Evolutionary conservation across 2,888 invertebrate genomes (phyloP), one percentile per base, ranked within the genome.

Genomic region (Diarsia mendica): DNA sequence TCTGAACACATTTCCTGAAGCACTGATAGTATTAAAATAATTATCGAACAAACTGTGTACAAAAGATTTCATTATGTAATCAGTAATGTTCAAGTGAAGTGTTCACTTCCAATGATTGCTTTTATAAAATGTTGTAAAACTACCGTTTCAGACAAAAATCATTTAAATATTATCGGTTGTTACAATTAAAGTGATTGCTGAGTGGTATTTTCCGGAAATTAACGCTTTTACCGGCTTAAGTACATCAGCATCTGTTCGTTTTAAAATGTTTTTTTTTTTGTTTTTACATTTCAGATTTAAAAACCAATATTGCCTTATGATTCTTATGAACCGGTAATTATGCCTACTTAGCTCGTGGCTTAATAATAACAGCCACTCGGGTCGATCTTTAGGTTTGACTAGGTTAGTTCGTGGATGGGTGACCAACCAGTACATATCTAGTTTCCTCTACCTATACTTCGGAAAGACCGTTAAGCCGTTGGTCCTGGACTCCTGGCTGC

Each of bases 31-130:
- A 55, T 44, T 71, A 75, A 53, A 55, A 23, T n/a, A 44, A 13
- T 0, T 60, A 39, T 61, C n/a, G 1, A 75, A 49, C 1, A 51
- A 75, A 75, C 18, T 74, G 49, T 39, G 44, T 28, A 49, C 20
- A 28, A 49, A 60, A 74, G 33, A 15, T 44, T 60, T 74, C 1
- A 44, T 61, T 75, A 28, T 13, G 9, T 44, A 60, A 60, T 48
- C 28, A 75, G 15, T 60, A 8, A 39, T 44, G 51, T 49, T 51
- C 44, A 46, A 23, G 23, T 13, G 55, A 23, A 23, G 53, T 11
- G 23, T 74, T 46, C 48, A 44, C 13, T 44, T 39, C 15, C 23
- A 76, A 28, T 6, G 28, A 58, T 48, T 48, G 28, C 3, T 77
- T 44, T 76, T n/a, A 53, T 15, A 23, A 18, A 53, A 11, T 33